These are phyloP conservation scores for Orbicella faveolata DNA, from an alignment of 64 coral and sea anemone genomes.

Conservation along the genomic window DNA sequence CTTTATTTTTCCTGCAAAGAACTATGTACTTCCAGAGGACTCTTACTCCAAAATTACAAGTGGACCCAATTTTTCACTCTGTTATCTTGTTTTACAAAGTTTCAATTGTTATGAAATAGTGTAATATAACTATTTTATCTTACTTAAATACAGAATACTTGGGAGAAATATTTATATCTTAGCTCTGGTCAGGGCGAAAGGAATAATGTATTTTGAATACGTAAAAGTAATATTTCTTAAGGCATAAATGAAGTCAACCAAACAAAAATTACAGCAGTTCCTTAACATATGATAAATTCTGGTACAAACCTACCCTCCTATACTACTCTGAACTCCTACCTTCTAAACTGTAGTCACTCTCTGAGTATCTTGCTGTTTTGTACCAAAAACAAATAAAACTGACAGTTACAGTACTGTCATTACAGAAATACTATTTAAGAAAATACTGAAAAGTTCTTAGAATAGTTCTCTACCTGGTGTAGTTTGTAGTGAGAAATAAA, in stretches of 20 bases:
- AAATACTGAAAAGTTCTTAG: too few relatives aligned
- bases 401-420: too few relatives aligned
- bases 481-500: too few relatives aligned
- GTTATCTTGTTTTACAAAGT: neutral
- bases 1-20: neutral
- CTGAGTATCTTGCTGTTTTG: too few relatives aligned
- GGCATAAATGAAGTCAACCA: too few relatives aligned
- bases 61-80: neutral
- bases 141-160: neutral
- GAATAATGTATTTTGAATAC: conserved; percentile 9
- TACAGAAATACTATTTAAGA: too few relatives aligned
- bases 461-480: too few relatives aligned
- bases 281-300: neutral
- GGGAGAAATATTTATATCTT: neutral
- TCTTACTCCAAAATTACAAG: neutral
- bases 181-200: neutral
- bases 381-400: too few relatives aligned
- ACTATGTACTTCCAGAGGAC: neutral
- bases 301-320: neutral
- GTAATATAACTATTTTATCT: neutral
- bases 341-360: too few relatives aligned
- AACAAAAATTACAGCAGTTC: neutral
- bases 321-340: too few relatives aligned
- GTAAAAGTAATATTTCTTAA: neutral
- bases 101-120: too few relatives aligned